Evolutionary conservation across 2,888 invertebrate species (phyloP), one percentile per base, ranked within the genome.

Genomic region (Eilema caniola): DNA sequence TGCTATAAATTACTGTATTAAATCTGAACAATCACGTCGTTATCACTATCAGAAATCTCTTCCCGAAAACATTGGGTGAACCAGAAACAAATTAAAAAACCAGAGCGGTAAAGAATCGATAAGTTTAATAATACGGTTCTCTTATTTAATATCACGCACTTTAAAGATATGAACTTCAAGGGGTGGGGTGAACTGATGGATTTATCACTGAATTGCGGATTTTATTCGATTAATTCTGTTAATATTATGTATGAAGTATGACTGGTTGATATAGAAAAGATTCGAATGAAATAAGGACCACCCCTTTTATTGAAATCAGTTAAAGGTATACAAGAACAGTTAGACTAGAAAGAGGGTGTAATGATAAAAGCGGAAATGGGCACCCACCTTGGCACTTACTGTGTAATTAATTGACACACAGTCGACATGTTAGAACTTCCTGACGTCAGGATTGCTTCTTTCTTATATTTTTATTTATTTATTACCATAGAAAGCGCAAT

Each of bases 31-130:
- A 66, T 66, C 57, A 23, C 20, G 8, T 20, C 16, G 14, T 41
- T 60, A 66, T 66, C 59, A 41, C 57, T 25, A 20, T 24, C 28
- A 37, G 28, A 24, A 25, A 67, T 67, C 67, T 67, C 60, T 67
- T 67, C 67, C 67, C 47, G 28, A n/a, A 67, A 23, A 31, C 60
- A 47, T 67, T 23, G 28, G 47, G 28, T 61, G 67, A 23, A 41
- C 3, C 60, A 59, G 33, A 12, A 59, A 25, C 37, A 41, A 63
- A 69, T 69, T 59, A 64, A 69, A 67, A 56, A 31, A 62, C 23
- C 25, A 33, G 25, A 4, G 41, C 57, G 10, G 16, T 28, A 28
- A 59, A 69, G 59, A 41, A 31, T 59, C 57, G 20, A 59, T 16
- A 69, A 37, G 28, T 66, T 37, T 25, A 37, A 57, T 37, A 57